phyloP scores from a whole-genome alignment of 2,888 invertebrate genomes.

The Drosophila fungiperda region DNA sequence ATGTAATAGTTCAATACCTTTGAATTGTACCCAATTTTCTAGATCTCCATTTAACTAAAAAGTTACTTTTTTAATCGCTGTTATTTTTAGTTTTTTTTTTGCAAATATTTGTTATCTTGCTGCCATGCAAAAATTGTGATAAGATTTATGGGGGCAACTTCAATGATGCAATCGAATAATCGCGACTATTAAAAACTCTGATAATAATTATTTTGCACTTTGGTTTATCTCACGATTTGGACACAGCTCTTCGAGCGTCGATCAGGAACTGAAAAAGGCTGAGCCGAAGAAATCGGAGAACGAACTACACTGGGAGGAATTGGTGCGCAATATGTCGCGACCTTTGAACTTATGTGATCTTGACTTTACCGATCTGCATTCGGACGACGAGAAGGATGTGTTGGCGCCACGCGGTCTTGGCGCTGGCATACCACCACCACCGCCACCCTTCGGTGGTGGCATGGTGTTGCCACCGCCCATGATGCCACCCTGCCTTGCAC shows the following conservation, averaged over 20 bases:
- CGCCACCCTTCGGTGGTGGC: conserved; percentile 88
- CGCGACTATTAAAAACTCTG: conserved; percentile 23
- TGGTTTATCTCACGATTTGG: conserved; percentile 20
- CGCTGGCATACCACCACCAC: conserved; percentile 91
- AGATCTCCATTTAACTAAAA: conserved; percentile 21
- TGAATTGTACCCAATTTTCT: background rate
- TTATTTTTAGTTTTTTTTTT: conserved; percentile 1
- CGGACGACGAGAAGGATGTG: conserved; percentile 94
- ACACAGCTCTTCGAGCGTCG: conserved; percentile 90
- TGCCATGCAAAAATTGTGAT: conserved; percentile 53
- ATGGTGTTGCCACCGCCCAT: conserved; percentile 86
- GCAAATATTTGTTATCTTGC: conserved; percentile 51
- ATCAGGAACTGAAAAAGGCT: conserved; percentile 88
- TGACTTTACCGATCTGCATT: conserved; percentile 97
- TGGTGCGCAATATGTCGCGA: conserved; percentile 91
- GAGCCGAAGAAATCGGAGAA: conserved; percentile 95
- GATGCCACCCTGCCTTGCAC: conserved; percentile 84
- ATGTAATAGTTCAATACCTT: background rate
- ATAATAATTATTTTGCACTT: conserved; percentile 24
- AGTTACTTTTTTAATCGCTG: conserved; percentile 8
- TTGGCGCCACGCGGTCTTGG: conserved; percentile 88
- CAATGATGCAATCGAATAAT: conserved; percentile 27
- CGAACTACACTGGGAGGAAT: conserved; percentile 97
- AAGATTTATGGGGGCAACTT: conserved; percentile 39
- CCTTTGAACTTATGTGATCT: conserved; percentile 95